Evolutionary conservation across 1,140 invertebrate genomes (phyloP), one percentile per base, ranked within the genome.

Genomic region (Tetranychus cinnabarinus): DNA sequence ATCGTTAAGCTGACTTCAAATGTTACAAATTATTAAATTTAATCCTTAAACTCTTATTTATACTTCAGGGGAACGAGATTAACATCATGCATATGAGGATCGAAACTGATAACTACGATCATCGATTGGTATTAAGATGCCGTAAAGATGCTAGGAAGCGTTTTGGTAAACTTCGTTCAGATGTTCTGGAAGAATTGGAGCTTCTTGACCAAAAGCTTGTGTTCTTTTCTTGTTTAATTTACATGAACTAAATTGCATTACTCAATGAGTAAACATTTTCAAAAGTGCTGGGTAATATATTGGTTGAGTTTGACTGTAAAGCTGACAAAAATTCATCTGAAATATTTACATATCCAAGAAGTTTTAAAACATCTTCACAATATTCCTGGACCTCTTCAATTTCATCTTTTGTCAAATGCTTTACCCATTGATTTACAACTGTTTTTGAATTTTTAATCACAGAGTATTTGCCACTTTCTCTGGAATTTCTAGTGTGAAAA

Each of bases 41-140:
- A 37, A 45, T 34, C 61, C 7, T 50, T 31, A 10, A 15, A 50
- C 15, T 5, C 6, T 52, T 23, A 33, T 63, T 47, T 2, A 42
- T 54, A n/a, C 39, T 59, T 75, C 72, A 93, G 89, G 86, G 91
- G 91, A 0, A 93, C 97, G 88, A 92, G 85, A 46, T 83, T 97
- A 35, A 93, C 90, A 12, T 93, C 90, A 95, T 98, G 72, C 89
- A 85, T 67, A 93, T 99, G 85, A 92, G 95, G 48, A 88, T 98
- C 0, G 93, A 97, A 74, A 97, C 95, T 6, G 93, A 93, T 59
- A 98, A 98, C 73, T 98, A 97, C 75, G 93, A 97, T 72, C 97
- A 97, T 71, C 82, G 85, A 65, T 72, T 97, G 58, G 83, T 97
- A 48, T 72, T 98, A 6, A 78, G 92, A 58, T 97, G 93, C 75